These are phyloP conservation scores for Tretioscincus oriximinensis DNA, from an alignment of 2,113 vertebrate genomes.

Conservation along the genomic window DNA sequence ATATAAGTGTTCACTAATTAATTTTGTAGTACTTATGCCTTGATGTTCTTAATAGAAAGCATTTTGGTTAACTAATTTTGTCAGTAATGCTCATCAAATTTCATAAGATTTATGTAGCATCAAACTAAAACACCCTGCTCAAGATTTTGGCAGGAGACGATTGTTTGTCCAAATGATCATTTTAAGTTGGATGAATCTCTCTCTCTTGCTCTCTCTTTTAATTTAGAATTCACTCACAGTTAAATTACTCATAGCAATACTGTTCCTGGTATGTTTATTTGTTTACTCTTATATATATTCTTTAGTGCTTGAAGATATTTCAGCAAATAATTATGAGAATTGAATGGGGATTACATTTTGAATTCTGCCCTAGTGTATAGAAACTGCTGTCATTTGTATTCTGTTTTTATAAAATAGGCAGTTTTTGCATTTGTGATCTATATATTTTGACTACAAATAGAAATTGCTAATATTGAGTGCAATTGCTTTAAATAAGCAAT, in stretches of 20 bases:
- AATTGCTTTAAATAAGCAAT: slow-evolving; percentile 30
- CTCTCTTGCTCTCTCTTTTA: slow-evolving; percentile 26
- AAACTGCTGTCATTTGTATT: slow-evolving; percentile 13
- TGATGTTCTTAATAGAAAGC: slow-evolving; percentile 15
- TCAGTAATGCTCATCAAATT: slow-evolving; percentile 14
- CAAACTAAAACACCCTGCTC: slow-evolving; percentile 23
- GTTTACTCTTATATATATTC: slow-evolving; percentile 30
- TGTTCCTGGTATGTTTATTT: slow-evolving; percentile 40
- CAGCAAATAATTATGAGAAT: neutral
- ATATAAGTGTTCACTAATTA: slow-evolving; percentile 8
- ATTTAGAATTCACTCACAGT: slow-evolving; percentile 17
- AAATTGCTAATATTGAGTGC: slow-evolving; percentile 36
- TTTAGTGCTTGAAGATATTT: slow-evolving; percentile 26
- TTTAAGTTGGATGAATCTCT: slow-evolving; percentile 1
- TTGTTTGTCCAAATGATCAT: slow-evolving; percentile 31
- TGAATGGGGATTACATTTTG: slow-evolving; percentile 28
- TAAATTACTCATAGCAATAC: slow-evolving; percentile 36
- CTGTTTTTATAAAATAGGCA: slow-evolving; percentile 31
- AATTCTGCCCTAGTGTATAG: slow-evolving; percentile 42
- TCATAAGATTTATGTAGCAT: neutral
- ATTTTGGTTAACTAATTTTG: neutral
- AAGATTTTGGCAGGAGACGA: neutral
- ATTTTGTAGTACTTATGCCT: slow-evolving; percentile 4
- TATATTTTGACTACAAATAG: slow-evolving; percentile 9
- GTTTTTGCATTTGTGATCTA: slow-evolving; percentile 16